Evolutionary conservation across 2,888 invertebrate species (phyloP), one percentile per base, ranked within the genome.

Genomic region (Lysandra bellargus): DNA sequence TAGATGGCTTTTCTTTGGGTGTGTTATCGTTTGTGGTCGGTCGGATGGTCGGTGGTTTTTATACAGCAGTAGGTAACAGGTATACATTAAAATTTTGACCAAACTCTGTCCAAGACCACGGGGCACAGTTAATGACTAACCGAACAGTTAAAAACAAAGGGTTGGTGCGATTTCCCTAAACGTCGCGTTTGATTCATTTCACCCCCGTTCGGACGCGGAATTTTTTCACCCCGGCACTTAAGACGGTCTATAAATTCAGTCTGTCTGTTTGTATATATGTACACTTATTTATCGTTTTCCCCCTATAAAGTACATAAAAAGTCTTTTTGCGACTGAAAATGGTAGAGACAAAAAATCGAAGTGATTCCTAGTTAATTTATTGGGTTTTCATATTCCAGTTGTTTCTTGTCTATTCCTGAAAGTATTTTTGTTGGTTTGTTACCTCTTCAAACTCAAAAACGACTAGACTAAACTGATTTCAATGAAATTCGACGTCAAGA

Each of bases 201-300:
- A 85, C 87, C 87, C 87, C 85, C 82, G 83, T 84, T 17, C 83
- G 83, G 87, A 92, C 91, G 88, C 87, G 85, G 85, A 86, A 86
- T 89, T 84, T 83, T 83, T 83, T 81, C 81, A 81, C 81, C 81
- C 81, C 79, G 85, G 87, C 88, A 87, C 89, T 89, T 88, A 89
- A 88, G 88, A 88, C 85, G 85, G 88, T 88, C 89, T 85, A 92
- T 92, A 93, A 92, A 93, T 93, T 88, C 44, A 84, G 86, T 87
- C 87, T 88, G 89, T 86, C 86, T 87, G 85, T 87, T 85, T 85
- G 86, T 87, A 85, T 89, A 87, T 86, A 85, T 88, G 87, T 86
- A 82, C 83, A 83, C 89, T 91, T 90, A 92, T 92, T 91, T 91
- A 91, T 88, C 87, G 90, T 85, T 87, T 87, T 85, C 83, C 86